Percentiles rank a stretch among this genome's conserved stretches.
phyloP scores from a whole-genome alignment of 2,888 invertebrate species.

The Caradrina clavipalpis region DNA sequence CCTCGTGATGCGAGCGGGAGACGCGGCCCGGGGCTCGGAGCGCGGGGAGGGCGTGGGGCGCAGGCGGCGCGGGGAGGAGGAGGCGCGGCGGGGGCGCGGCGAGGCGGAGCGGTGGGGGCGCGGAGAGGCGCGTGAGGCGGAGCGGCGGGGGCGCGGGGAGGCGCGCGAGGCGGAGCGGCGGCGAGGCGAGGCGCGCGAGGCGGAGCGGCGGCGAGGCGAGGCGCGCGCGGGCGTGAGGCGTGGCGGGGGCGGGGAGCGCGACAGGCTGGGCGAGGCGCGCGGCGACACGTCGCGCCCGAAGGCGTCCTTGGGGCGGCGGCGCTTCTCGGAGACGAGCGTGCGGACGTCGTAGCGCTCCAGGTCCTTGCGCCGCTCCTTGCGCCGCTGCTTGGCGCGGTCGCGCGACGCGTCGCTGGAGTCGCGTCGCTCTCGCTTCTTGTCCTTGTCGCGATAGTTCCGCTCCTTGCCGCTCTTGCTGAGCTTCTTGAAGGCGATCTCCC shows the following conservation, averaged over 20 bases:
- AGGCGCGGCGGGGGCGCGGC: constrained; percentile 55
- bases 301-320: constrained; percentile 93
- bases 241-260: constrained; percentile 55
- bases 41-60: constrained; percentile 72
- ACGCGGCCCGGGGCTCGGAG: constrained; percentile 22
- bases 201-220: constrained; percentile 17
- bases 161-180: constrained; percentile 55
- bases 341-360: constrained; percentile 96
- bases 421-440: constrained; percentile 71
- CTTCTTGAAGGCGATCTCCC: constrained; percentile 94
- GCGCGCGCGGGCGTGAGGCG: constrained; percentile 38
- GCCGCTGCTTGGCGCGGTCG: constrained; percentile 81
- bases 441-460: constrained; percentile 92
- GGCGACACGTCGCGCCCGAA: constrained; percentile 94
- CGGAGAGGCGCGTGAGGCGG: constrained; percentile 59
- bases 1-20: constrained; percentile 60
- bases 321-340: constrained; percentile 93
- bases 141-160: constrained; percentile 75
- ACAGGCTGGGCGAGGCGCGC: constrained; percentile 64
- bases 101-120: constrained; percentile 40
- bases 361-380: constrained; percentile 93
- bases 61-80: constrained; percentile 57
- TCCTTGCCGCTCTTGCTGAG: constrained; percentile 92
- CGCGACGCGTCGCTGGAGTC: constrained; percentile 67
- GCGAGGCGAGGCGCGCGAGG: constrained; percentile 40